Evolutionary conservation across 2,797 vertebrate genomes (phyloP).

Genomic region (Trachurus trachurus): DNA sequence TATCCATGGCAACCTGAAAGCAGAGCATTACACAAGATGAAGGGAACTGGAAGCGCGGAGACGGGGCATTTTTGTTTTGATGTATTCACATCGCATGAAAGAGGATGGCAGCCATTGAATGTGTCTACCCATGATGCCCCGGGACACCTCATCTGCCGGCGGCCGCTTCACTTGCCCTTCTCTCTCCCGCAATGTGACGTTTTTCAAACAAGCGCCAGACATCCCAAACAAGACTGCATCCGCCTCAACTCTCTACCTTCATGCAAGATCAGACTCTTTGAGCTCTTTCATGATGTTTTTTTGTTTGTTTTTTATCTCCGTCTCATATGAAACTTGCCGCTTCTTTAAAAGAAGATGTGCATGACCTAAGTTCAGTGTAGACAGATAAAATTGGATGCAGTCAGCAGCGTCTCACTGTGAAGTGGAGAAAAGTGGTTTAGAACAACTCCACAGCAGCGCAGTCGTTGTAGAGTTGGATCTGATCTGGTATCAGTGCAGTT

Average conservation of each 20-base stretch:
- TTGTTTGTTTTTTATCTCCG: conserved; percentile 21
- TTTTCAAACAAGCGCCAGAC: conserved; percentile 52
- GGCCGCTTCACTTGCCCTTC: conserved; percentile 25
- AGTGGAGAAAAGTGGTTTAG: background rate
- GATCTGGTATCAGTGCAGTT: background rate
- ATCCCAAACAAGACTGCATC: conserved; percentile 25
- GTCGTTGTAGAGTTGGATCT: background rate
- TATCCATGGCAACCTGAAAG: conserved; percentile 75
- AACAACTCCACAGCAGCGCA: background rate
- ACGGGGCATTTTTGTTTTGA: conserved; percentile 59
- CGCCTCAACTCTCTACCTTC: conserved; percentile 21
- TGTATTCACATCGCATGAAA: conserved; percentile 49
- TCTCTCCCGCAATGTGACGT: conserved; percentile 28
- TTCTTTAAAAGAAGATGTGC: conserved; percentile 13
- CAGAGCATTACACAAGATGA: conserved; percentile 43
- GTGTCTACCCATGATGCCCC: conserved; percentile 52
- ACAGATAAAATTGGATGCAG: conserved; percentile 16
- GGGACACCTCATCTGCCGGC: conserved; percentile 32
- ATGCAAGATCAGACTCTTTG: conserved; percentile 21
- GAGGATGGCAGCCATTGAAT: conserved; percentile 38
- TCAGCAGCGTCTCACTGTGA: conserved; percentile 14
- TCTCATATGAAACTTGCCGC: conserved; percentile 32
- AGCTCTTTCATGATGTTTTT: conserved; percentile 21
- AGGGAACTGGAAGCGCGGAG: conserved; percentile 35
- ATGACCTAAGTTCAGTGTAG: background rate